Conservation (phyloP, 2,113 vertebrate genomes). For the Lanius ludovicianus region DNA sequence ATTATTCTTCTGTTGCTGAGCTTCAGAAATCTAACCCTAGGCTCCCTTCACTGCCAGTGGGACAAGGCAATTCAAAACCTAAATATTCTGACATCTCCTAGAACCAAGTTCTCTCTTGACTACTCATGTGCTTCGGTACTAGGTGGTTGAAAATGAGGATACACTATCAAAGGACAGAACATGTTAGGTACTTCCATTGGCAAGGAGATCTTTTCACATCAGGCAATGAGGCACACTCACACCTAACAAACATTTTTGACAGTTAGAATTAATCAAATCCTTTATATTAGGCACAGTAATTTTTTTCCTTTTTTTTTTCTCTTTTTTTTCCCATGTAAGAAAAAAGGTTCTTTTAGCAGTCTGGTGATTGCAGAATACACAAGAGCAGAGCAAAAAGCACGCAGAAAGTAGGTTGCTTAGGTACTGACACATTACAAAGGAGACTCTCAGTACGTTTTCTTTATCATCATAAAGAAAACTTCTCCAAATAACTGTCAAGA, state of each 20-base stretch:
- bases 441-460: neutral
- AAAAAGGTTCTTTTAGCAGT: neutral
- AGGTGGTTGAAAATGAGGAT: neutral
- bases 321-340: neutral
- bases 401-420: neutral
- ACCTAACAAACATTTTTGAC: neutral
- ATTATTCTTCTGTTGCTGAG: neutral
- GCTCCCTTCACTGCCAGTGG: neutral
- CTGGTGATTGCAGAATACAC: neutral
- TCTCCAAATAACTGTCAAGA: conserved; percentile 24
- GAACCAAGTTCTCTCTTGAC: neutral
- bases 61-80: neutral
- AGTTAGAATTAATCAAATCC: neutral
- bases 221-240: neutral
- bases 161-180: neutral
- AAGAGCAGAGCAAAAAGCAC: neutral
- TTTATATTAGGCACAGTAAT: neutral
- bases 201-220: neutral
- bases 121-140: neutral
- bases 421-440: conserved; percentile 10
- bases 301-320: rapidly evolving
- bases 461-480: conserved; percentile 22
- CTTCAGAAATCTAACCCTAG: conserved; percentile 1
- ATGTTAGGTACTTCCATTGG: neutral
- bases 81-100: neutral